A percentile compares a stretch with the other conserved stretches of the same genome.
Evolutionary conservation across 2,888 invertebrate genomes (phyloP).

Genomic region (Leucoma salicis): DNA sequence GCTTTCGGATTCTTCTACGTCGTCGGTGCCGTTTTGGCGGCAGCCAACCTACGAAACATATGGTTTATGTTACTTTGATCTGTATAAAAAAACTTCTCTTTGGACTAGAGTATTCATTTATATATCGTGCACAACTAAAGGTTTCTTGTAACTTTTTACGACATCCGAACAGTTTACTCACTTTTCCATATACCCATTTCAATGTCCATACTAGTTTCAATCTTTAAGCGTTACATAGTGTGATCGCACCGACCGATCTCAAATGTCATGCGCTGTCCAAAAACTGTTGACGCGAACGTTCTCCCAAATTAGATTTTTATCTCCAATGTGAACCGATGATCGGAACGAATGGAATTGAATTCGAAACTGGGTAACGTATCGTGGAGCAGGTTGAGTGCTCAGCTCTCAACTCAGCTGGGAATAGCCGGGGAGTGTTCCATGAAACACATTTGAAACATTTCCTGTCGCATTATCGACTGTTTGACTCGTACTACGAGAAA

Average conservation of each 20-base stretch:
- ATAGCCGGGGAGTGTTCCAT: slow-evolving; percentile 41
- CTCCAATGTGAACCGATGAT: slow-evolving; percentile 53
- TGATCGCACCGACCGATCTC: slow-evolving; percentile 38
- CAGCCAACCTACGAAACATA: too few relatives aligned
- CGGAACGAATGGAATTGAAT: slow-evolving; percentile 59
- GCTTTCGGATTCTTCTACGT: too few relatives aligned
- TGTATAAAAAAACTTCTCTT: too few relatives aligned
- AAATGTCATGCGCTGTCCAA: slow-evolving; percentile 49
- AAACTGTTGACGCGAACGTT: slow-evolving; percentile 52
- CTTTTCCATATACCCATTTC: slow-evolving; percentile 35
- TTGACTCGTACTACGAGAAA: slow-evolving; percentile 31
- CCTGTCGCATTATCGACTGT: slow-evolving; percentile 52
- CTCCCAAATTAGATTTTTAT: slow-evolving; percentile 57
- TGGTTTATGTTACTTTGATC: too few relatives aligned
- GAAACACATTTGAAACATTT: slow-evolving; percentile 53
- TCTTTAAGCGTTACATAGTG: slow-evolving; percentile 25
- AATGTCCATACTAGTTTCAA: slow-evolving; percentile 36
- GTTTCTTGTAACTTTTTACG: slow-evolving; percentile 34
- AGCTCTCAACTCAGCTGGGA: slow-evolving; percentile 42
- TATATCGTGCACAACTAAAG: slow-evolving; percentile 23
- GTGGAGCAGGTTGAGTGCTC: slow-evolving; percentile 35
- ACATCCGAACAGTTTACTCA: slow-evolving; percentile 27
- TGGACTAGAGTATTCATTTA: slow-evolving; percentile 33
- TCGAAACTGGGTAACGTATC: slow-evolving; percentile 44
- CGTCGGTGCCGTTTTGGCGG: too few relatives aligned